A percentile compares a stretch with the other conserved stretches of the same genome.
Evolutionary conservation across 2,888 invertebrate genomes (phyloP).

Genomic region (Muschampia plurimacula): DNA sequence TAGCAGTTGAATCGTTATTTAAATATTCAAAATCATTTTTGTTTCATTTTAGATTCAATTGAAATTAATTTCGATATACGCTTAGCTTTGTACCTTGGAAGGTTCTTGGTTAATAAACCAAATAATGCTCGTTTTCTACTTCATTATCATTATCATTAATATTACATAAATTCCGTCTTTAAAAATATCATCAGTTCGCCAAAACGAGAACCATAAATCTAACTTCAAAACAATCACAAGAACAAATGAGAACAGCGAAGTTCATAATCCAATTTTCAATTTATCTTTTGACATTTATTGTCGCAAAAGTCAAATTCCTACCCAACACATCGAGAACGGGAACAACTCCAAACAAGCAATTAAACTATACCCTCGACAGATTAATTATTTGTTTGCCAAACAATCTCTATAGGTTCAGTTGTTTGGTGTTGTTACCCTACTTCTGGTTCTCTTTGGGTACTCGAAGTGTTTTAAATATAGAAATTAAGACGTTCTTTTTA

Average conservation of each 20-base stretch:
- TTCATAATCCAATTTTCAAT: slow-evolving; percentile 31
- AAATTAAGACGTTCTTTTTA: too few species aligned
- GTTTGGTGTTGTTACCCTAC: slow-evolving; percentile 45
- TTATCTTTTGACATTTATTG: slow-evolving; percentile 41
- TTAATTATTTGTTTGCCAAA: slow-evolving; percentile 80
- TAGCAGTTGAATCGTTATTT: too few species aligned
- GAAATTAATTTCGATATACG: too few species aligned
- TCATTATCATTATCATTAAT: not conserved
- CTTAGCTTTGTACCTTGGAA: too few species aligned
- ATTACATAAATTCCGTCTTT: not conserved
- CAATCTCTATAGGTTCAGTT: slow-evolving; percentile 64
- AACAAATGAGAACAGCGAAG: slow-evolving; percentile 25
- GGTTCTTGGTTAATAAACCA: too few species aligned
- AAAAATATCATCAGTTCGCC: not conserved
- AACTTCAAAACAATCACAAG: slow-evolving; percentile 12
- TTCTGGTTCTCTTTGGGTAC: slow-evolving; percentile 44
- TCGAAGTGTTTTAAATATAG: too few species aligned
- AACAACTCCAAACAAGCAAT: slow-evolving; percentile 79
- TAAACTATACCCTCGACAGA: slow-evolving; percentile 74
- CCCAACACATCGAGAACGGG: slow-evolving; percentile 52
- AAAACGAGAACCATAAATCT: not conserved
- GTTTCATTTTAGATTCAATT: too few species aligned
- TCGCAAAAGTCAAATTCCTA: slow-evolving; percentile 48
- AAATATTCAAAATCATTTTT: too few species aligned
- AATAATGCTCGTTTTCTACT: not conserved